Percentiles rank a stretch among this genome's conserved stretches.
Evolutionary conservation across 2,888 invertebrate species (phyloP).

Genomic region (Drosophila monieri): DNA sequence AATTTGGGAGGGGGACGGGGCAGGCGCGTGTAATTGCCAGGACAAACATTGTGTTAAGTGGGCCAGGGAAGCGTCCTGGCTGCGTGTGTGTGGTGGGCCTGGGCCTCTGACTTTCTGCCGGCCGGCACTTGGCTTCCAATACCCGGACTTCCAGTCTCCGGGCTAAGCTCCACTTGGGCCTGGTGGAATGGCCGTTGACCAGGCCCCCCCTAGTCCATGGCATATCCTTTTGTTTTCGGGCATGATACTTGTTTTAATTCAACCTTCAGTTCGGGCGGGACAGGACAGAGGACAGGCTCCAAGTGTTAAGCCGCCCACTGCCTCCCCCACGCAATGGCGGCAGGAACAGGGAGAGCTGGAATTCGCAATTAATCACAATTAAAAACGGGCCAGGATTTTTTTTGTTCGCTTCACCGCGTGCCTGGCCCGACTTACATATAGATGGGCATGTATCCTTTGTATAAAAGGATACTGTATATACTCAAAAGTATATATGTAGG

Average conservation of each 20-base stretch:
- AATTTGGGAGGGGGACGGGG: slow-evolving; percentile 41
- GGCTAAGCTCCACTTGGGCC: background rate
- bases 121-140: background rate
- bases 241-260: slow-evolving; percentile 63
- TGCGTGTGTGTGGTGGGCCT: background rate
- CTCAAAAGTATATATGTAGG: background rate
- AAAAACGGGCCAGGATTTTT: slow-evolving; percentile 38
- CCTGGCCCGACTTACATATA: background rate
- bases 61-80: slow-evolving; percentile 17
- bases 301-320: slow-evolving; percentile 60
- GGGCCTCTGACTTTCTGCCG: slow-evolving; percentile 26
- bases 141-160: no score
- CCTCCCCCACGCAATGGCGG: slow-evolving; percentile 28
- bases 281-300: slow-evolving; percentile 30
- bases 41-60: slow-evolving; percentile 66
- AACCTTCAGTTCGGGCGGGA: slow-evolving; percentile 23
- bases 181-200: background rate
- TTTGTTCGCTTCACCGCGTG: background rate
- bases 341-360: slow-evolving; percentile 19
- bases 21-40: slow-evolving; percentile 43
- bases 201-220: background rate
- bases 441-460: background rate
- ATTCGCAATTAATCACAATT: slow-evolving; percentile 50
- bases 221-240: slow-evolving; percentile 29
- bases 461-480: background rate